Conservation (phyloP, 92 coral and sea anemone species). For the Porites rus region DNA sequence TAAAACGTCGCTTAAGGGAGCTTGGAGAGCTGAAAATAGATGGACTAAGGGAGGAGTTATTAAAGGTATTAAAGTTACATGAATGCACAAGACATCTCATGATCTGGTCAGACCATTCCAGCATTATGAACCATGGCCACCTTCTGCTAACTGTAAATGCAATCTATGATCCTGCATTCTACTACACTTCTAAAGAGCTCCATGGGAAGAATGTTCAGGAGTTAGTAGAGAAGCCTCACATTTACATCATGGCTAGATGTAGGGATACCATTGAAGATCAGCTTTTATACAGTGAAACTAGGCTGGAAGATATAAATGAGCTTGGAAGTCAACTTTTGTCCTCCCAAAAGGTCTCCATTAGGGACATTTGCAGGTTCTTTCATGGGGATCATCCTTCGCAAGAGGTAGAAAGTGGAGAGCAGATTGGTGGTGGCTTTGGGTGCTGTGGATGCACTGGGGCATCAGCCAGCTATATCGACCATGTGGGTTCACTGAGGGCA, state of each 20-base stretch:
- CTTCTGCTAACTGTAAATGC: slow-evolving; percentile 14
- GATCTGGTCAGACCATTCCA: slow-evolving; percentile 52
- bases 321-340: background rate
- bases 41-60: background rate
- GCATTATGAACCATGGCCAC: slow-evolving; percentile 45
- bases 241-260: slow-evolving; percentile 7
- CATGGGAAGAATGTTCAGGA: slow-evolving; percentile 3
- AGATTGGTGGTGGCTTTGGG: background rate
- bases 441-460: slow-evolving; percentile 1
- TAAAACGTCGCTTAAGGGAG: slow-evolving; percentile 19
- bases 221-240: slow-evolving; percentile 1
- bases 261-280: slow-evolving; percentile 2
- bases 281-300: background rate
- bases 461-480: background rate
- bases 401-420: slow-evolving; percentile 7
- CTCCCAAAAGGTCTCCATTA: background rate
- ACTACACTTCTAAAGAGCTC: background rate
- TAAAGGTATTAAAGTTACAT: background rate
- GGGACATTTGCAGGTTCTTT: background rate
- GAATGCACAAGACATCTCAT: slow-evolving; percentile 41
- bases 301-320: background rate
- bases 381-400: slow-evolving; percentile 30
- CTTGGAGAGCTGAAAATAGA: slow-evolving; percentile 24
- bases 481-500: slow-evolving; percentile 12
- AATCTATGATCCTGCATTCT: slow-evolving; percentile 21